Evolutionary conservation across 2,888 invertebrate species (phyloP).

Genomic region (Bruchidius siliquastri): DNA sequence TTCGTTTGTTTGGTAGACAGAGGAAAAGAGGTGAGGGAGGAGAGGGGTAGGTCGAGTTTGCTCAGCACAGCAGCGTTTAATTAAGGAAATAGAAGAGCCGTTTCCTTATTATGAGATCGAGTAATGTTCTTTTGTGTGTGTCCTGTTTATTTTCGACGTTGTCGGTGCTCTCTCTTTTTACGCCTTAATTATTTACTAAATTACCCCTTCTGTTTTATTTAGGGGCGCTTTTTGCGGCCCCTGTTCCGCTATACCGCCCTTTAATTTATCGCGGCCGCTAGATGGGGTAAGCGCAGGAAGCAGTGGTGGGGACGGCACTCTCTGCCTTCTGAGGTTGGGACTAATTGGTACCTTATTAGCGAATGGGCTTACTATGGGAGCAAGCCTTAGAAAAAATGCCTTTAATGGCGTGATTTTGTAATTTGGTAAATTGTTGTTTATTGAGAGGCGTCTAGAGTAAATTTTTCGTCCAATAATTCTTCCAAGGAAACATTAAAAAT

Average conservation of each 20-base stretch:
- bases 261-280: neutral
- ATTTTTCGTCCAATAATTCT: no score
- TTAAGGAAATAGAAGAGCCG: conserved; percentile 12
- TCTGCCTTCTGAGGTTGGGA: neutral
- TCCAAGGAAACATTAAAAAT: no score
- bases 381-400: neutral
- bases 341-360: neutral
- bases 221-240: conserved; percentile 8
- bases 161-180: conserved; percentile 11
- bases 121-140: conserved; percentile 12
- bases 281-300: neutral
- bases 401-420: neutral
- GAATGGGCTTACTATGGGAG: neutral
- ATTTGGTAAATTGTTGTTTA: neutral
- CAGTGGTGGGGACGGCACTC: neutral
- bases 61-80: conserved; percentile 11
- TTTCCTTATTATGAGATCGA: conserved; percentile 14
- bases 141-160: conserved; percentile 16
- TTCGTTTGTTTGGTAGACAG: conserved; percentile 12
- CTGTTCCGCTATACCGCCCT: conserved; percentile 1
- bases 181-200: conserved; percentile 18
- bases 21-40: conserved; percentile 4
- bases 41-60: neutral
- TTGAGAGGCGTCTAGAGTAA: no score
- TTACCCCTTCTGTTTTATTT: conserved; percentile 17